A percentile compares a stretch with the other conserved stretches of the same genome.
Evolutionary conservation across 2,888 invertebrate species (phyloP).

Genomic region (Nymphalis c-album): DNA sequence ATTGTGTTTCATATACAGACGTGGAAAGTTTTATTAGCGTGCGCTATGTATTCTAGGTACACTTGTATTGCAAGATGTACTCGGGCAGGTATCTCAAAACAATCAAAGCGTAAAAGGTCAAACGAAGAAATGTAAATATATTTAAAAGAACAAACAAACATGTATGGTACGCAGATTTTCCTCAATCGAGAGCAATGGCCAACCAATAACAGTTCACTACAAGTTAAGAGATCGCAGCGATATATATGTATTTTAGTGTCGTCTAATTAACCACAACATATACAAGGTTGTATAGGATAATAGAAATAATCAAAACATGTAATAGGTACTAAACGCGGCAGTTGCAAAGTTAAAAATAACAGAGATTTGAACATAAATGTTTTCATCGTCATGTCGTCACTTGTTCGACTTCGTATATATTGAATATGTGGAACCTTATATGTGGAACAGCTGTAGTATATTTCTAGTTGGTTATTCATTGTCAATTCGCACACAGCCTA

Average conservation of each 20-base stretch:
- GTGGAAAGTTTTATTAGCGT: no score
- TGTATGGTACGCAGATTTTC: constrained; percentile 3
- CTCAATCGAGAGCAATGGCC: constrained; percentile 14
- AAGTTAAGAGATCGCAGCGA: not conserved
- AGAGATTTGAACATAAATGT: no score
- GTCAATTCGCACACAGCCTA: no score
- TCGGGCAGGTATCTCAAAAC: not conserved
- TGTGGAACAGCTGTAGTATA: no score
- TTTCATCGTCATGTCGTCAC: no score
- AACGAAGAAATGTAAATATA: not conserved
- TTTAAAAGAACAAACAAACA: not conserved
- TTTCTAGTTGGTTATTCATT: no score
- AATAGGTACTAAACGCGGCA: no score
- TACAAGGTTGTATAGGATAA: no score
- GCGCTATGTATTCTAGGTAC: not conserved
- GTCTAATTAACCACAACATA: not conserved
- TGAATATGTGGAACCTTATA: no score
- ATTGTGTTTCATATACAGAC: constrained; percentile 2
- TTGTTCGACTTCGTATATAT: no score
- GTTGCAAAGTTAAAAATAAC: no score
- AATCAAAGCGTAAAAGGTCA: not conserved
- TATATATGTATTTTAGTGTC: not conserved
- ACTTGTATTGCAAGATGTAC: not conserved
- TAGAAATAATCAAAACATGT: no score
- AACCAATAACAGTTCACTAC: not conserved